Evolutionary conservation across 35 echinoderm and acorn worm genomes (phyloP), one percentile per base, ranked within the genome.

Genomic region (Chiridota heheva): DNA sequence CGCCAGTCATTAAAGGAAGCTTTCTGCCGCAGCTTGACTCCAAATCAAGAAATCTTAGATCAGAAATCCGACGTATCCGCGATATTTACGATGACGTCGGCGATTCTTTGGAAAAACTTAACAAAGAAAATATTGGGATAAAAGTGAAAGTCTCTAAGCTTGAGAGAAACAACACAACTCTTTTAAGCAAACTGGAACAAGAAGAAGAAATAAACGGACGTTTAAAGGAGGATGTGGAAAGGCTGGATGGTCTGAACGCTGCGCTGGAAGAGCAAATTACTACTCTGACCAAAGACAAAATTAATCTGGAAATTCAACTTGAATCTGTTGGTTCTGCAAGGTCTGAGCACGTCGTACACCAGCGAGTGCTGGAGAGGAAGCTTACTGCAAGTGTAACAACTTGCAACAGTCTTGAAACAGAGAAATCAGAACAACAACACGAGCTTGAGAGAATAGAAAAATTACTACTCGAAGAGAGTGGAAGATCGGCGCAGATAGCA

Each of bases 61-160:
- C 59, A 1, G 90, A 93, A 72, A 93, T 93, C 20, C 39, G 62
- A 40, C 64, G 90, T 29, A 63, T 93, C 1, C 38, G 85, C 12
- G 22, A 82, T 3, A 73, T 88, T 13, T 88, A 93, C 66, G 47
- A 82, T 6, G 80, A 88, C 36, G 60, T 93, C 26, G 85, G 80
- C 33, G 69, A 76, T 4, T 72, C 80, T 3, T 27, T 88, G 36
- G 44, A 77, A 27, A 83, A 69, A 67, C 53, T 88, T n/a, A 86
- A 66, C 44, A 73, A 87, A 37, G 85, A 93, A n/a, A 88, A 93
- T 44, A 77, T 81, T 42, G 61, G 40, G n/a, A 63, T 88, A 32
- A 69, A 71, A 33, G 48, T 79, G 10, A 70, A 63, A 4, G n/a
- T 88, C 7, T 58, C 35, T 5, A 88, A 88, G 15, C 40, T 88